Conservation (phyloP, 1,140 invertebrate species). For the Aphaenogaster floridana region DNA sequence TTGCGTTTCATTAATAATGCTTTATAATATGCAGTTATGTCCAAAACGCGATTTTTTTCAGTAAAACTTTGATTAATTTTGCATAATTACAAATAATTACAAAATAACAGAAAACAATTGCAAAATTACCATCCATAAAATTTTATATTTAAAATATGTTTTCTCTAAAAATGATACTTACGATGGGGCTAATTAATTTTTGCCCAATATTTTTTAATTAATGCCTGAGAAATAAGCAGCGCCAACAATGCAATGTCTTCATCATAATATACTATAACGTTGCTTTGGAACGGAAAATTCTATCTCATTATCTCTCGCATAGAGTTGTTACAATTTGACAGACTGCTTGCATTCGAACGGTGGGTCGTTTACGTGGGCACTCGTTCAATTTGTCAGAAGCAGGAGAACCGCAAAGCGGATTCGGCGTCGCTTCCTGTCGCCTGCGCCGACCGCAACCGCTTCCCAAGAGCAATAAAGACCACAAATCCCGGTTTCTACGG, state of each 20-base stretch:
- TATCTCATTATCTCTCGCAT: conserved; percentile 26
- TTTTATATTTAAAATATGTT: background rate
- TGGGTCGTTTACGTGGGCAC: conserved; percentile 26
- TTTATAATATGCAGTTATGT: background rate
- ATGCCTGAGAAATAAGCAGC: background rate
- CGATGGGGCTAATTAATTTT: background rate
- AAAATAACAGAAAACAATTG: background rate
- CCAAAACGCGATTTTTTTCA: background rate
- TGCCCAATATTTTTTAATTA: background rate
- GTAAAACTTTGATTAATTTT: background rate
- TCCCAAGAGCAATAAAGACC: conserved; percentile 58
- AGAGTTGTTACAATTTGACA: conserved; percentile 48
- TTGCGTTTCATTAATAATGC: background rate
- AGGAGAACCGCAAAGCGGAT: conserved; percentile 61
- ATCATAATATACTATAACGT: background rate
- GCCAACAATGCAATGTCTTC: background rate
- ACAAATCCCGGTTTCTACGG: conserved; percentile 55
- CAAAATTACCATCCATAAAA: background rate
- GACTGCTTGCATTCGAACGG: background rate
- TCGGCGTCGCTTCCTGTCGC: conserved; percentile 66
- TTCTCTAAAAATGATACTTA: background rate
- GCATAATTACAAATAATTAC: background rate
- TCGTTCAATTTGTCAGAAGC: conserved; percentile 67
- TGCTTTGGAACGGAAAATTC: conserved; percentile 5
- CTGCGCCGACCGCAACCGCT: conserved; percentile 64